Evolutionary conservation across 2,113 vertebrate species (phyloP), one percentile per base, ranked within the genome.

Genomic region (Phylloscopus whistleri): DNA sequence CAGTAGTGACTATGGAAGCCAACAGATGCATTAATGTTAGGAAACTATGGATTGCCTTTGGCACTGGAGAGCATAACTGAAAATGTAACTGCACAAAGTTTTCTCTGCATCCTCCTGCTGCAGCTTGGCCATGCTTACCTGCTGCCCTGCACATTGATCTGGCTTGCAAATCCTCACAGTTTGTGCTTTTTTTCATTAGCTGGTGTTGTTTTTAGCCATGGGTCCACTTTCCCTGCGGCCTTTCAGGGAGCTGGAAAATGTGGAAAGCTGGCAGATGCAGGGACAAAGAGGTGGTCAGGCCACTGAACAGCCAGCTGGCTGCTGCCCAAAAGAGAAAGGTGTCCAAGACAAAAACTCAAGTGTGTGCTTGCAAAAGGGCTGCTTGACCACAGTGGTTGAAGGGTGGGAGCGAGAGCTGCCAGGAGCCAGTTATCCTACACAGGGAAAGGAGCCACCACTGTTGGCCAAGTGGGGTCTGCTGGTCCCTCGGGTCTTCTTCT

Each of bases 381-480:
- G n/a, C 28, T 85, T 35, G 31, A 18, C 10, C 35, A 1, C 21
- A 35, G 11, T 73, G 30, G 35, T 10, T 21, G 9, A 68, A 67
- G 13, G 9, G 15, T 53, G 26, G 28, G 31, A 78, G 15, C 3
- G 18, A 52, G 37, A 26, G 11, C 37, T 81, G 37, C 55, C 28
- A 16, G 33, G 64, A 90, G 68, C 18, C 14, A 13, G 43, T 67
- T 69, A 13, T 11, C 13, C 75, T 21, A 19, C 10, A 5, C 2
- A 41, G 31, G 51, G 33, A 30, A 43, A 73, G 55, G 24, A 51
- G 37, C 6, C 0, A 0, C 26, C 48, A 21, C 17, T 6, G 0
- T 10, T 2, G 0, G 20, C 33, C 44, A 84, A n/a, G 52, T 4
- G 31, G 39, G 21, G 11, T 30, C 56, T 78, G 33, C 56, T 10